Evolutionary conservation across 2,113 vertebrate species (phyloP).

Genomic region (Indicator maculatus): DNA sequence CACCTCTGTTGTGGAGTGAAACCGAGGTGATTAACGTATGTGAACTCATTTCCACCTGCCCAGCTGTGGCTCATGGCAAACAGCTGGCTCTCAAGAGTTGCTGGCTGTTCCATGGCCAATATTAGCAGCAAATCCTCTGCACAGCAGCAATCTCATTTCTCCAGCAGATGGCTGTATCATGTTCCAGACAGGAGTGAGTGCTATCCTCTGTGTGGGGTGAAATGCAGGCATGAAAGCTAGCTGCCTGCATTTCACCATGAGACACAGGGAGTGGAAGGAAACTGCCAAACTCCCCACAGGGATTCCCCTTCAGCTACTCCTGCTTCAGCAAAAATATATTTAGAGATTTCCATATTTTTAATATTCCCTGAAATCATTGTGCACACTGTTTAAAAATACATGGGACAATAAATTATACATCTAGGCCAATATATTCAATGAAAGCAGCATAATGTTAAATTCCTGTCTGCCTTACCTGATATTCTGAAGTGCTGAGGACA

Average conservation of each 20-base stretch:
- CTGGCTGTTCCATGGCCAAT: not conserved
- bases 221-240: not conserved
- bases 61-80: not conserved
- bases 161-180: slow-evolving; percentile 72
- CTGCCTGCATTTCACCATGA: not conserved
- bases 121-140: not conserved
- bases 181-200: not conserved
- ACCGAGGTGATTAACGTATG: not conserved
- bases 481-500: not conserved
- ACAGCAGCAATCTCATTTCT: not conserved
- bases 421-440: not conserved
- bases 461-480: not conserved
- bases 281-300: not conserved
- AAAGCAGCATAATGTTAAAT: not conserved
- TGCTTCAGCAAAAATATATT: not conserved
- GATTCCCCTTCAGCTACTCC: not conserved
- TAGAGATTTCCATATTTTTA: not conserved
- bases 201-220: not conserved
- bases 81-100: not conserved
- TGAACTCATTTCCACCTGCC: not conserved
- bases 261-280: not conserved
- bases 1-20: not conserved
- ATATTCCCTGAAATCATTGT: slow-evolving; percentile 20
- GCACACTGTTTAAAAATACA: slow-evolving; percentile 21
- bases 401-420: slow-evolving; percentile 28